Percentiles rank a stretch among this genome's conserved stretches.
Conservation (phyloP, 1,140 invertebrate species). For the Formica exsecta region DNA sequence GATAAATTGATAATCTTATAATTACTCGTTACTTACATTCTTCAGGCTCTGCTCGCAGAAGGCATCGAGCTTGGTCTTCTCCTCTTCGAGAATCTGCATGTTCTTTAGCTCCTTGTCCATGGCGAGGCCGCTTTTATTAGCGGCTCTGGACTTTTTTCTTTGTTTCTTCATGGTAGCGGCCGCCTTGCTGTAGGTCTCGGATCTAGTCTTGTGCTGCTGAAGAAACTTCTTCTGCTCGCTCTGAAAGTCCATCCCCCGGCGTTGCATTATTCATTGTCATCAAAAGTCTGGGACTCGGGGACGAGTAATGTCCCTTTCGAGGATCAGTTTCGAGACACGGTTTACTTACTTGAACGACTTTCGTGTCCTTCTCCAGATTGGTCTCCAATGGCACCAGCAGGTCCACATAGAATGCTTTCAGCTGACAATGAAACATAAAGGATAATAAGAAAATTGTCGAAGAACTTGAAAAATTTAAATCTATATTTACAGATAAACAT, state of each 20-base stretch:
- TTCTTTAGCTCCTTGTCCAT: constrained; percentile 97
- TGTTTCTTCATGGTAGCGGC: constrained; percentile 96
- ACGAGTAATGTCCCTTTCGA: constrained; percentile 8
- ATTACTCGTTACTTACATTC: constrained; percentile 89
- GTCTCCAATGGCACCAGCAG: constrained; percentile 96
- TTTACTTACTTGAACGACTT: constrained; percentile 94
- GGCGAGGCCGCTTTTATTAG: constrained; percentile 91
- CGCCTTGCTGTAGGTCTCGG: constrained; percentile 95
- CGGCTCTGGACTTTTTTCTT: constrained; percentile 93
- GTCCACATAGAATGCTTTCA: constrained; percentile 98
- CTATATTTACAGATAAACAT: no score
- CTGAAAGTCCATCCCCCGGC: constrained; percentile 83
- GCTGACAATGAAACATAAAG: constrained; percentile 88
- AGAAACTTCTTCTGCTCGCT: constrained; percentile 96
- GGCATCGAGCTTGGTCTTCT: constrained; percentile 95
- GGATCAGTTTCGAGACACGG: not conserved
- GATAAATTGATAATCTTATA: not conserved
- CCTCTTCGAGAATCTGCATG: constrained; percentile 95
- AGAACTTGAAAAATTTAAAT: no score
- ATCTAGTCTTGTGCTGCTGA: constrained; percentile 95
- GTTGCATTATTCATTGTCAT: constrained; percentile 66
- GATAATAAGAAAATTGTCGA: not conserved
- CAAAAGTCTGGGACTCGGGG: not conserved
- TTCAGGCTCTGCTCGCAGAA: constrained; percentile 96
- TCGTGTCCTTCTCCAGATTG: constrained; percentile 96